A percentile compares a stretch with the other conserved stretches of the same genome.
phyloP scores from a whole-genome alignment of 1,140 invertebrate genomes.

The Scaptomyza hsui region DNA sequence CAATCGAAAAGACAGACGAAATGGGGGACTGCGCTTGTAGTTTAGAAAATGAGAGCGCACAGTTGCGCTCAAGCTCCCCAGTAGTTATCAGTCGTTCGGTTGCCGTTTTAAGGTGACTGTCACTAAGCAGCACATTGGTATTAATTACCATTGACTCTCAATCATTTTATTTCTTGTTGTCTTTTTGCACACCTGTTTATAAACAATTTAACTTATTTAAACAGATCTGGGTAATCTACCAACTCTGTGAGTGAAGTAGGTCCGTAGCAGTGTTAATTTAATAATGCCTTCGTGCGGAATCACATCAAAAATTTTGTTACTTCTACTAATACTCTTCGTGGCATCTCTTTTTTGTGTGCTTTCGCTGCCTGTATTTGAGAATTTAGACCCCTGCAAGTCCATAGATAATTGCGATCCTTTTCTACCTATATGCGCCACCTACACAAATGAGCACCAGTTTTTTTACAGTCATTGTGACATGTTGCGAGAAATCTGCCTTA shows the following conservation, averaged over 20 bases:
- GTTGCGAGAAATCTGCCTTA: constrained; percentile 72
- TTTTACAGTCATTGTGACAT: constrained; percentile 82
- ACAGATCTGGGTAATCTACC: not conserved
- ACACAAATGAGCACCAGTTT: constrained; percentile 71
- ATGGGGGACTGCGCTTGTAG: constrained; percentile 22
- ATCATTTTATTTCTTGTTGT: not conserved
- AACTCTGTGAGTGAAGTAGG: no score
- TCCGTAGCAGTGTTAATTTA: constrained; percentile 1
- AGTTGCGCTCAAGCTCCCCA: constrained; percentile 41
- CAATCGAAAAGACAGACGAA: constrained; percentile 33
- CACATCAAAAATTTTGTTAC: constrained; percentile 28
- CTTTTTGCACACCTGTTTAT: constrained; percentile 8
- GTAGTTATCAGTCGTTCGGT: constrained; percentile 67
- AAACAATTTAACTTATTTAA: not conserved
- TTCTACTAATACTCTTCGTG: constrained; percentile 46
- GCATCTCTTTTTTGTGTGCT: constrained; percentile 37
- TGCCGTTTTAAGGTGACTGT: constrained; percentile 30
- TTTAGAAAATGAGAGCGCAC: constrained; percentile 15
- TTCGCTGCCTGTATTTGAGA: constrained; percentile 52
- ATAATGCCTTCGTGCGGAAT: constrained; percentile 17
- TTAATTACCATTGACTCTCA: not conserved
- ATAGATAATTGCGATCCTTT: constrained; percentile 69
- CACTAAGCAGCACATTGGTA: constrained; percentile 16
- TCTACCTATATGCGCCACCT: constrained; percentile 60
- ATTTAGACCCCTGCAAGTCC: constrained; percentile 37